These are phyloP conservation scores for Drosophila sturtevanti DNA, from an alignment of 1,140 invertebrate species.

Conservation along the genomic window DNA sequence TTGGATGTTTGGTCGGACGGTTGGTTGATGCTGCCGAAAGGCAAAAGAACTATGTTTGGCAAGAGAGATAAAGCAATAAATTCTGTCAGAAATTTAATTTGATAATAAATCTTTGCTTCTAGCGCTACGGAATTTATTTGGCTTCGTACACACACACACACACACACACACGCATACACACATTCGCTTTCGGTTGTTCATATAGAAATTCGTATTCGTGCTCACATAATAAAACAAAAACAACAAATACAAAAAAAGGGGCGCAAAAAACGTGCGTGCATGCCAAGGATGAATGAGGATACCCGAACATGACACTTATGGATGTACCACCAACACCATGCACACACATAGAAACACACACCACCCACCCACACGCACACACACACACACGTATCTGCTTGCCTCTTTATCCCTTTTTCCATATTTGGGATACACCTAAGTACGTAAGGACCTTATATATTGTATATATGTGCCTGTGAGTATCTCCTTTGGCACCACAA, in stretches of 20 bases:
- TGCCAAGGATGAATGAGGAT: slow-evolving; percentile 79
- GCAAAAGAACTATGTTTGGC: slow-evolving; percentile 82
- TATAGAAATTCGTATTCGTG: slow-evolving; percentile 68
- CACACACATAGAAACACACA: slow-evolving; percentile 28
- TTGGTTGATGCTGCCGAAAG: slow-evolving; percentile 65
- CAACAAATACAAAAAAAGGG: slow-evolving; percentile 38
- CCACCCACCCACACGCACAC: slow-evolving; percentile 30
- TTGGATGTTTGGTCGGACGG: slow-evolving; percentile 43
- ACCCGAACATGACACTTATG: slow-evolving; percentile 82
- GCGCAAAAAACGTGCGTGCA: slow-evolving; percentile 81
- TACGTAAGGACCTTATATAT: slow-evolving; percentile 15
- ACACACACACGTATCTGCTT: slow-evolving; percentile 16
- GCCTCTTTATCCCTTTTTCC: slow-evolving; percentile 50
- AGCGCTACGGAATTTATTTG: slow-evolving; percentile 83
- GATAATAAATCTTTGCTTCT: slow-evolving; percentile 83
- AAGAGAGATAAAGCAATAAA: slow-evolving; percentile 83
- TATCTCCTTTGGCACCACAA: slow-evolving; percentile 33
- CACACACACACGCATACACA: slow-evolving; percentile 46
- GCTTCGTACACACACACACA: slow-evolving; percentile 62
- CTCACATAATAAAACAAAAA: slow-evolving; percentile 81
- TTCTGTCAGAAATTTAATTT: slow-evolving; percentile 83
- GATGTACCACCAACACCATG: slow-evolving; percentile 61
- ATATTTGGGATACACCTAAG: slow-evolving; percentile 58
- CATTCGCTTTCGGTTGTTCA: slow-evolving; percentile 35
- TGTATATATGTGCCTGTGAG: slow-evolving; percentile 9